Evolutionary conservation across 2,888 invertebrate genomes (phyloP), one percentile per base, ranked within the genome.

Genomic region (Drosophila parthenogenetica): DNA sequence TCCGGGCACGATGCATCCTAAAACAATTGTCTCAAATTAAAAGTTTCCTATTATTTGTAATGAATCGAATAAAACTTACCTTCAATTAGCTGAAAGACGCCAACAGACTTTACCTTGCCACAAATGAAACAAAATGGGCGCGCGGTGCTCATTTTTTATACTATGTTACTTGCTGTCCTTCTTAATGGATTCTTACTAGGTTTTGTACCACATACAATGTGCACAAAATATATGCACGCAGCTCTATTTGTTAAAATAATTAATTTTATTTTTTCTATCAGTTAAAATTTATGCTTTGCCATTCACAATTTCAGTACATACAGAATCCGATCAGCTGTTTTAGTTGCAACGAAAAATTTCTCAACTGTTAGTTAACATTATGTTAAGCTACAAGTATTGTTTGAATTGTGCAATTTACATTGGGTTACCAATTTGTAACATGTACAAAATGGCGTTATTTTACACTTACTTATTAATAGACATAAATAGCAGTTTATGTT

Each of bases 1-100:
- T 13, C 82, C 82, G 14, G 82, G 82, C 8, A 83, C 82, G 7
- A 83, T 83, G 54, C 82, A 83, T 16, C 85, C 85, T 82, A 55
- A n/a, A 69, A 48, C 22, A 17, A 5, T 17, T 16, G 11, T 11
- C 25, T 7, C 37, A 13, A 7, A 2, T 43, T 7, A 11, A 16
- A 5, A 5, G 39, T 16, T 22, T 48, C 3, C 16, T 29, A 14
- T 16, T 11, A 17, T 48, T 5, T 5, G 16, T 2, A 7, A 11
- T 5, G 10, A n/a, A 19, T 17, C 10, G 5, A 32, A 1, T 11
- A 17, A 17, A 37, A 49, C 63, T 60, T 63, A 10, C 64, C 66
- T 49, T 64, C 69, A 43, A 64, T 59, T 14, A 87, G 77, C 67
- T 87, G 82, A 49, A 79, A 77, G 19, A 72, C 85, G 17, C 85